Conservation (phyloP, 1,140 invertebrate genomes). For the Nixonia krombeini region DNA sequence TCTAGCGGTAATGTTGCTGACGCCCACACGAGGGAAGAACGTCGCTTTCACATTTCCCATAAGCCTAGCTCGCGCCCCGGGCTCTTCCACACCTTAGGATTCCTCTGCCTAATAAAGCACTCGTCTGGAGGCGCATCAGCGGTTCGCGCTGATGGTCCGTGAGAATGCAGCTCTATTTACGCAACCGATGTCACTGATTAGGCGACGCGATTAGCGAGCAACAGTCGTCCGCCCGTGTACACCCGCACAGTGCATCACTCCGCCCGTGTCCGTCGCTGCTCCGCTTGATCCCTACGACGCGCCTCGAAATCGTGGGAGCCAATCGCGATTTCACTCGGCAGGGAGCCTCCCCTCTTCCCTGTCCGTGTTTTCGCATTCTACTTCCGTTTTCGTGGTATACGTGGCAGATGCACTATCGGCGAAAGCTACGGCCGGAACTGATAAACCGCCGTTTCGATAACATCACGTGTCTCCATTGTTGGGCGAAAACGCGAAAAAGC, state of each 20-base stretch:
- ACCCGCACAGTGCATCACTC: background rate
- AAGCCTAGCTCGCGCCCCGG: conserved; percentile 21
- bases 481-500: background rate
- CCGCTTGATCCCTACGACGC: conserved; percentile 36
- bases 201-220: background rate
- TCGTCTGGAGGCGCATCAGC: conserved; percentile 30
- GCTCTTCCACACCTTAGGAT: conserved; percentile 28
- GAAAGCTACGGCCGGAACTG: conserved; percentile 6
- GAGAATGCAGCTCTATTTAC: conserved; percentile 40
- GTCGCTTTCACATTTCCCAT: conserved; percentile 44
- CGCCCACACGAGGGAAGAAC: conserved; percentile 30
- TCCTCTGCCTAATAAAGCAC: conserved; percentile 26
- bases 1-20: conserved; percentile 28
- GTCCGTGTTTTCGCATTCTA: conserved; percentile 21
- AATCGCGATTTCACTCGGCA: conserved; percentile 47
- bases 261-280: conserved; percentile 27
- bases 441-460: background rate
- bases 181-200: conserved; percentile 42
- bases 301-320: conserved; percentile 46
- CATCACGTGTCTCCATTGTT: background rate
- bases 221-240: conserved; percentile 4
- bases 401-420: conserved; percentile 23
- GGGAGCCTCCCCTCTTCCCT: conserved; percentile 38
- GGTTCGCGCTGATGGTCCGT: conserved; percentile 15
- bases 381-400: conserved; percentile 39